Evolutionary conservation across 2,888 invertebrate species (phyloP).

Genomic region (Exephanes ischioxanthus): DNA sequence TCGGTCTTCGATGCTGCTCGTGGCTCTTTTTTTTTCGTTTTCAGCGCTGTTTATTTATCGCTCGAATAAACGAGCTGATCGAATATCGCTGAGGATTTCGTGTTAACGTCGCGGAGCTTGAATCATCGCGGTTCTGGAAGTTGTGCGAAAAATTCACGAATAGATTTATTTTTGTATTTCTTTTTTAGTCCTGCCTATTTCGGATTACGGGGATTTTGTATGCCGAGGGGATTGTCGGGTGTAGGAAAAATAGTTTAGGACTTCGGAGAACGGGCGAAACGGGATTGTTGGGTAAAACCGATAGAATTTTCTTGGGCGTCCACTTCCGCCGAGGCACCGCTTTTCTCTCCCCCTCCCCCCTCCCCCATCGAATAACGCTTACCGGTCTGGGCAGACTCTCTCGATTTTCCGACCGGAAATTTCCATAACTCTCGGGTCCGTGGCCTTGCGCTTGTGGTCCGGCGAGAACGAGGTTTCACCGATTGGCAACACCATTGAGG

Average conservation of each 20-base stretch:
- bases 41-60: not conserved
- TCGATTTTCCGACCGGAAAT: constrained; percentile 68
- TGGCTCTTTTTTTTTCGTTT: constrained; percentile 9
- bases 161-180: not conserved
- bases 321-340: constrained; percentile 60
- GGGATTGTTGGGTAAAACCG: constrained; percentile 59
- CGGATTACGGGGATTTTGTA: constrained; percentile 26
- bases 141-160: not conserved
- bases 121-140: not conserved
- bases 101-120: not conserved
- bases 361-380: constrained; percentile 58
- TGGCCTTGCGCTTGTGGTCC: constrained; percentile 43
- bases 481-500: constrained; percentile 59
- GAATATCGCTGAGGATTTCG: not conserved
- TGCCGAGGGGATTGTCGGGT: constrained; percentile 44
- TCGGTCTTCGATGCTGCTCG: constrained; percentile 9
- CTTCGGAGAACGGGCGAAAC: constrained; percentile 43
- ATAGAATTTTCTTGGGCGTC: constrained; percentile 66
- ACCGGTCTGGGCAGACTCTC: constrained; percentile 27
- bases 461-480: constrained; percentile 63
- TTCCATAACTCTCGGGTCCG: constrained; percentile 64
- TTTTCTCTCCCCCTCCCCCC: constrained; percentile 17
- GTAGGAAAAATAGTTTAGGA: constrained; percentile 30
- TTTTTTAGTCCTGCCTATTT: not conserved
- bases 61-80: constrained; percentile 4